These are phyloP conservation scores for Bombus superbus DNA, from an alignment of 1,140 invertebrate genomes.

Conservation along the genomic window DNA sequence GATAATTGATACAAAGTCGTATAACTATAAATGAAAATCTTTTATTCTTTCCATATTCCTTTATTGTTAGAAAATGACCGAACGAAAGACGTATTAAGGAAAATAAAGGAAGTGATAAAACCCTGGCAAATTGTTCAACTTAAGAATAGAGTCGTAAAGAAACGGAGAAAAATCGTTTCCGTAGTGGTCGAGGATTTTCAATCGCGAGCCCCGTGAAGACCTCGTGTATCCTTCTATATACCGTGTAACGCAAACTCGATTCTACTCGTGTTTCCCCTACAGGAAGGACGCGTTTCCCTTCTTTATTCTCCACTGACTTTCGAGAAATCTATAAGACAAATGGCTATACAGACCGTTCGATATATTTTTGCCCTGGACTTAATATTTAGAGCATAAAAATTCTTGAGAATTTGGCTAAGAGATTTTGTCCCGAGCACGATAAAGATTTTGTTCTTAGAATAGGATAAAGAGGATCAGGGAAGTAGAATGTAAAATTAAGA, in stretches of 20 bases:
- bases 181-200: slow-evolving; percentile 3
- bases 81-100: neutral
- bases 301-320: neutral
- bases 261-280: neutral
- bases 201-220: neutral
- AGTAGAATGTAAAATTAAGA: neutral
- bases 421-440: too few relatives aligned
- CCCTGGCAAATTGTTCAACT: neutral
- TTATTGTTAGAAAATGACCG: too few relatives aligned
- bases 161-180: neutral
- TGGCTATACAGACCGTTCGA: neutral
- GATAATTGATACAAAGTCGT: neutral
- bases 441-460: neutral
- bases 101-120: neutral
- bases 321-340: slow-evolving; percentile 23
- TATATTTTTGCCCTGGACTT: neutral
- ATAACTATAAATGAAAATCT: neutral
- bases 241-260: neutral
- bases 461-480: neutral
- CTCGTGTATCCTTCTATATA: neutral
- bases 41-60: neutral
- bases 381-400: slow-evolving; percentile 14
- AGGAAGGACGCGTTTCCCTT: neutral
- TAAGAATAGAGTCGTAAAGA: neutral
- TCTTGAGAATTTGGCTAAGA: neutral